Base-by-base conservation (phyloP, 1,140 invertebrate species). In the Andricus grossulariae region DNA sequence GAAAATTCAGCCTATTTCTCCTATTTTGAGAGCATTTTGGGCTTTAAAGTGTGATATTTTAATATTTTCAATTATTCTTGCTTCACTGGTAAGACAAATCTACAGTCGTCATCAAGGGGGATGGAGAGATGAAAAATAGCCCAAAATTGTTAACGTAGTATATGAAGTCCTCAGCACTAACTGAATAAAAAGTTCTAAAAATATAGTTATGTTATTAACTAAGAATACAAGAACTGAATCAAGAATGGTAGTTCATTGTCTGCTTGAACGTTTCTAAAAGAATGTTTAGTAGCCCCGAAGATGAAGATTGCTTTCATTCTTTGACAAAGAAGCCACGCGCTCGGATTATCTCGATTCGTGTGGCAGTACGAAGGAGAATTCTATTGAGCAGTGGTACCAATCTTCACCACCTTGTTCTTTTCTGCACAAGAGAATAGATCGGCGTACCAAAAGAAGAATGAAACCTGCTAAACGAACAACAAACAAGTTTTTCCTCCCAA, bases 371-470 rank as follows among this genome's bases (percentile, higher is more conserved):
- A 66, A 66, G 15, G 8, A 66, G 57, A 25, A 55, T 60, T 60
- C 55, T 60, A 60, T 60, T 60, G 55, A 60, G 55, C 55, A 21
- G 55, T 60, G 55, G 55, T 60, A 60, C 55, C 57, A 66, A 66
- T 66, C 60, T 66, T 66, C 60, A 39, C 60, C 60, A 66, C 60
- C 60, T 66, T 66, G 60, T 66, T 66, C 60, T 45, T 66, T 66
- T 66, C 60, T 39, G 60, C 39, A 1, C 60, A 66, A 66, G 60
- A 66, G n/a, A 66, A 66, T 66, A 66, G 60, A 66, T 66, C 60
- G 32, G 60, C 45, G 15, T 66, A 66, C 60, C 10, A 45, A 45
- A 45, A 66, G 60, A 66, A 66, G 60, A 66, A 66, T 66, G 60
- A 66, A 66, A 66, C 60, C 60, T 66, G 60, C 60, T 45, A 66